Evolutionary conservation across 2,113 vertebrate species (phyloP).

Genomic region (Eptatretus burgeri): DNA sequence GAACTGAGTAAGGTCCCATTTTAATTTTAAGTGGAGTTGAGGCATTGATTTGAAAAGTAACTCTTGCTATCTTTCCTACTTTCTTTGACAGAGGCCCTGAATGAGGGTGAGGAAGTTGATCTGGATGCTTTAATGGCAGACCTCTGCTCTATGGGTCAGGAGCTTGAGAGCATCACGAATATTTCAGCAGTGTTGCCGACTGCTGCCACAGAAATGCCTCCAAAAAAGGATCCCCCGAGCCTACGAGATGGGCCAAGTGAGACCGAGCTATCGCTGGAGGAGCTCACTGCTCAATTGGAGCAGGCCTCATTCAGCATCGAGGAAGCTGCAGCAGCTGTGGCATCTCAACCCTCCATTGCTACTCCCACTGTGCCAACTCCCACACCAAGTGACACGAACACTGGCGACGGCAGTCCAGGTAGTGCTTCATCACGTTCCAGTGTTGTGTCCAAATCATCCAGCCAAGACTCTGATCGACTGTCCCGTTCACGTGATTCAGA

Average conservation of each 20-base stretch:
- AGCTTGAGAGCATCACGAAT: constrained; percentile 53
- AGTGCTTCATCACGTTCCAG: constrained; percentile 68
- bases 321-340: constrained; percentile 31
- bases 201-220: constrained; percentile 15
- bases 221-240: no score
- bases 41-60: neutral
- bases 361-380: constrained; percentile 11
- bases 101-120: constrained; percentile 74
- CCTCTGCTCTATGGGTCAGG: constrained; percentile 85
- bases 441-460: constrained; percentile 58
- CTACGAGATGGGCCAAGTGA: constrained; percentile 16
- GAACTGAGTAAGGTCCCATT: no score
- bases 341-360: neutral
- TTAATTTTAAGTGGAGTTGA: no score
- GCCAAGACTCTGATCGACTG: constrained; percentile 84
- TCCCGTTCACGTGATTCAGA: constrained; percentile 33
- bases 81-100: constrained; percentile 50
- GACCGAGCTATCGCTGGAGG: constrained; percentile 43
- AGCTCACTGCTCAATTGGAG: constrained; percentile 85
- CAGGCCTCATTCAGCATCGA: constrained; percentile 91
- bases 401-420: constrained; percentile 39
- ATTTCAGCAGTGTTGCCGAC: constrained; percentile 33
- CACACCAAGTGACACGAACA: constrained; percentile 57
- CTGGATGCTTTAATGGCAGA: constrained; percentile 94
- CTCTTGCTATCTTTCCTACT: neutral